phyloP scores from a whole-genome alignment of 2,113 vertebrate genomes.

The Madoqua kirkii region DNA sequence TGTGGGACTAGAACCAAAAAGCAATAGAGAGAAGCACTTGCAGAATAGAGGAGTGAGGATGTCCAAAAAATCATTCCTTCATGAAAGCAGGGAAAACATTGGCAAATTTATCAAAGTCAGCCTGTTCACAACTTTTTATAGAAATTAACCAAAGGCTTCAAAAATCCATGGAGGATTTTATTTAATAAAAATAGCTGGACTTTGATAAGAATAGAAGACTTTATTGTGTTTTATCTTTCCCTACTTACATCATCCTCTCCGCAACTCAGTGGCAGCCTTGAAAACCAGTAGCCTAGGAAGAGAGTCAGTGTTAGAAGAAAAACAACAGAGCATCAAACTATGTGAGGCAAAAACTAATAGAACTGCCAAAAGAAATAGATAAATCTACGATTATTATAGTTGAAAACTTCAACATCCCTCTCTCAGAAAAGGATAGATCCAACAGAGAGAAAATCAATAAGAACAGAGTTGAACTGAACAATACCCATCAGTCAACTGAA shows the following conservation, averaged over 20 bases:
- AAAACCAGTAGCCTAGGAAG: background rate
- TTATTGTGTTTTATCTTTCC: background rate
- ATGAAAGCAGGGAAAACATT: background rate
- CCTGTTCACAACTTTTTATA: background rate
- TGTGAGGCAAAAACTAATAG: background rate
- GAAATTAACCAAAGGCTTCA: background rate
- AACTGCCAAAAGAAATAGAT: background rate
- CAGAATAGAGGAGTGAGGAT: too few relatives aligned
- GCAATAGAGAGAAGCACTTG: too few relatives aligned
- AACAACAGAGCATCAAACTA: background rate
- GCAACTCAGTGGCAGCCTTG: background rate
- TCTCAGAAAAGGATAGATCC: background rate
- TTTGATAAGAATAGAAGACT: background rate
- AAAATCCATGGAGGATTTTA: background rate
- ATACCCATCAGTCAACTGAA: background rate
- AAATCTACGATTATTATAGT: background rate
- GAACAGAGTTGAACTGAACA: background rate
- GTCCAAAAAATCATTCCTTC: background rate
- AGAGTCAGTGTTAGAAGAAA: background rate
- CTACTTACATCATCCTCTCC: background rate
- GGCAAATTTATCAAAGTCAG: background rate
- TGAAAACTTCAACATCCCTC: background rate
- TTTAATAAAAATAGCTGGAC: background rate
- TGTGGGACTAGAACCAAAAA: too few relatives aligned
- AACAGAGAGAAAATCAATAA: background rate